Percentiles rank a stretch among this genome's conserved stretches.
These are phyloP conservation scores for Formica exsecta DNA, from an alignment of 1,140 invertebrate species.

Conservation along the genomic window DNA sequence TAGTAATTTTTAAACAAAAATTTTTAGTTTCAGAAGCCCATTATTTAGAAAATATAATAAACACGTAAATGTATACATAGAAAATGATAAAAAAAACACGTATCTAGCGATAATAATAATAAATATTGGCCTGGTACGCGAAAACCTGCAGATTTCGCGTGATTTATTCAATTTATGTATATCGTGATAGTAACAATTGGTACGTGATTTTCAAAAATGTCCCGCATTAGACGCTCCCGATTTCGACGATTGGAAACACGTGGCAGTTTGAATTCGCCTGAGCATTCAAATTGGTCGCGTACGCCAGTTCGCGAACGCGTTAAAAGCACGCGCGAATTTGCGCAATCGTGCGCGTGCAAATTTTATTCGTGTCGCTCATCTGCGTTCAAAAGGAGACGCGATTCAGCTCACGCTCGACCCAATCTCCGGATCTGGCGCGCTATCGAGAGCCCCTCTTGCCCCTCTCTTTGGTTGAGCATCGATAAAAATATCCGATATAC, in stretches of 20 bases:
- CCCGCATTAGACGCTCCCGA: slow-evolving; percentile 13
- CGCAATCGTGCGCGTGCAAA: slow-evolving; percentile 49
- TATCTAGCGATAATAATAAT: too few relatives aligned
- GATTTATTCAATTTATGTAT: slow-evolving; percentile 8
- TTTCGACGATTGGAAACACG: slow-evolving; percentile 38
- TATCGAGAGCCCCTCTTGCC: neutral
- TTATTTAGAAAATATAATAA: too few relatives aligned
- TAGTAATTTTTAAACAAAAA: too few relatives aligned
- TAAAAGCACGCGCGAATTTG: slow-evolving; percentile 36
- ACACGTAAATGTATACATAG: too few relatives aligned
- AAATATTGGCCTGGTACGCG: neutral
- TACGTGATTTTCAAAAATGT: slow-evolving; percentile 54
- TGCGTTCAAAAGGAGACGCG: slow-evolving; percentile 25
- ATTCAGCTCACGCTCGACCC: slow-evolving; percentile 60
- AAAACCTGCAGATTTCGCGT: slow-evolving; percentile 14
- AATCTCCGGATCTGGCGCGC: slow-evolving; percentile 33
- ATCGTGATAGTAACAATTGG: slow-evolving; percentile 26
- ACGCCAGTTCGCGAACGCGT: slow-evolving; percentile 13
- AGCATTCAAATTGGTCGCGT: slow-evolving; percentile 40
- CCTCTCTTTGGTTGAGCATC: slow-evolving; percentile 1
- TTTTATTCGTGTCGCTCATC: slow-evolving; percentile 31
- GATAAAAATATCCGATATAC: slow-evolving; percentile 61
- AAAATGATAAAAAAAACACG: too few relatives aligned
- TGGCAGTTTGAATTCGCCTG: slow-evolving; percentile 16
- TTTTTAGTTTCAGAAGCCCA: too few relatives aligned